Conservation (phyloP, 2,113 vertebrate species). For the Oophaga pumilio region DNA sequence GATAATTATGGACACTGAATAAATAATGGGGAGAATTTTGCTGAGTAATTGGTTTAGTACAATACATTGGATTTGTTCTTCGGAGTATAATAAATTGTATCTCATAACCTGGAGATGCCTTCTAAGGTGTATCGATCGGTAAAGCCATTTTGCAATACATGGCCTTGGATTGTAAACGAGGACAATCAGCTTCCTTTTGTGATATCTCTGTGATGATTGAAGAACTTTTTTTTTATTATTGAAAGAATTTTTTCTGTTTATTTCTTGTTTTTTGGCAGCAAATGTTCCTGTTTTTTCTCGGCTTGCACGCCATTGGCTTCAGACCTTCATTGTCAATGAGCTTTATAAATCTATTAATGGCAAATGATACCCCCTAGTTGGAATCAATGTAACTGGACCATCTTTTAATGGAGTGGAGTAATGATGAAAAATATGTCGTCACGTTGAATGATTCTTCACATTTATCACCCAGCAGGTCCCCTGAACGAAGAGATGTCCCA, state of each 20-base stretch:
- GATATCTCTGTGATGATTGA: not conserved
- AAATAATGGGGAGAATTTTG: slow-evolving; percentile 41
- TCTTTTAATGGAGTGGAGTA: slow-evolving; percentile 92
- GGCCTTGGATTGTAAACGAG: not conserved
- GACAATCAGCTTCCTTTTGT: not conserved
- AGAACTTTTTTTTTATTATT: not conserved
- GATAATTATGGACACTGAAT: slow-evolving; percentile 44
- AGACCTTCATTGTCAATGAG: slow-evolving; percentile 78
- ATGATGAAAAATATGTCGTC: slow-evolving; percentile 99
- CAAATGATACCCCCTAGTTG: slow-evolving; percentile 84
- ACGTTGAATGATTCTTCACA: slow-evolving; percentile 80
- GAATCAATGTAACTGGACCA: slow-evolving; percentile 89
- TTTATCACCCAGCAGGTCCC: slow-evolving; percentile 86
- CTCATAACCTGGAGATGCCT: slow-evolving; percentile 26
- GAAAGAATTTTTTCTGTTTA: not conserved
- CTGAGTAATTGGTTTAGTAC: slow-evolving; percentile 42
- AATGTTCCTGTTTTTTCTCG: not conserved
- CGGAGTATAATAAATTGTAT: slow-evolving; percentile 40
- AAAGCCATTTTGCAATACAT: not conserved
- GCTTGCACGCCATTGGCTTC: slow-evolving; percentile 72
- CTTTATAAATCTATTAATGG: slow-evolving; percentile 80
- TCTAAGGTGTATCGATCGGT: slow-evolving; percentile 14
- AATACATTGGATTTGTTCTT: slow-evolving; percentile 36
- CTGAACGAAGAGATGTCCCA: slow-evolving; percentile 75
- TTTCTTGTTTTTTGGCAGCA: not conserved